A percentile compares a stretch with the other conserved stretches of the same genome.
phyloP scores from a whole-genome alignment of 2,797 vertebrate species.

The Diglossa cyanea region DNA sequence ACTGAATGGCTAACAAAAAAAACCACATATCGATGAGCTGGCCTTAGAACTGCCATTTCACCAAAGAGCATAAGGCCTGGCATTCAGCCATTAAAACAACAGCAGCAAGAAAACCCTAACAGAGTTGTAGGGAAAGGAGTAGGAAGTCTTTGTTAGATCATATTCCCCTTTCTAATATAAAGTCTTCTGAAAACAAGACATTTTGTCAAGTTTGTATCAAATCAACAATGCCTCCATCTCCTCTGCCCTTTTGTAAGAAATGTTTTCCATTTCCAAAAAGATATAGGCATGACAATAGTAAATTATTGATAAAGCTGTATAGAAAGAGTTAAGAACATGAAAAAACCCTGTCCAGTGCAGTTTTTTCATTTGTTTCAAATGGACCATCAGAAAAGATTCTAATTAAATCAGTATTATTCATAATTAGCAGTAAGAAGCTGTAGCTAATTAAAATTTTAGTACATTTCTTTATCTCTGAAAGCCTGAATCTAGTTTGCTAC shows the following conservation, averaged over 20 bases:
- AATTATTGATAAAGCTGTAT: neutral
- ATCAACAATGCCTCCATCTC: neutral
- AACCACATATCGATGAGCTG: neutral
- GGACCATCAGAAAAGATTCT: neutral
- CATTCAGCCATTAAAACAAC: neutral
- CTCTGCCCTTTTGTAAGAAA: neutral
- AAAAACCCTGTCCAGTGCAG: neutral
- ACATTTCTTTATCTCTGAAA: conserved; percentile 47
- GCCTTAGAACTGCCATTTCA: neutral
- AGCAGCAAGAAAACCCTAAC: neutral
- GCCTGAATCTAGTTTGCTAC: conserved; percentile 21
- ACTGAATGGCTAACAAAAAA: neutral
- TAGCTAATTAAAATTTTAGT: conserved; percentile 63
- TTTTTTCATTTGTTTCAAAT: neutral
- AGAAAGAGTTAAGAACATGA: neutral
- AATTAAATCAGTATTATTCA: conserved; percentile 45
- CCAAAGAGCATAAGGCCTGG: neutral
- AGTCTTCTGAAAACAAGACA: neutral
- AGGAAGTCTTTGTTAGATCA: neutral
- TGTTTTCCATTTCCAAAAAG: neutral
- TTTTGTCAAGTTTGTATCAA: neutral
- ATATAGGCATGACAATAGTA: accelerated
- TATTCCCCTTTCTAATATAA: neutral
- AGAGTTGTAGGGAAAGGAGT: neutral
- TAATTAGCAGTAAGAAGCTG: conserved; percentile 44